Conservation (phyloP, 2,888 invertebrate species). For the Thecocarcelia acutangulata region DNA sequence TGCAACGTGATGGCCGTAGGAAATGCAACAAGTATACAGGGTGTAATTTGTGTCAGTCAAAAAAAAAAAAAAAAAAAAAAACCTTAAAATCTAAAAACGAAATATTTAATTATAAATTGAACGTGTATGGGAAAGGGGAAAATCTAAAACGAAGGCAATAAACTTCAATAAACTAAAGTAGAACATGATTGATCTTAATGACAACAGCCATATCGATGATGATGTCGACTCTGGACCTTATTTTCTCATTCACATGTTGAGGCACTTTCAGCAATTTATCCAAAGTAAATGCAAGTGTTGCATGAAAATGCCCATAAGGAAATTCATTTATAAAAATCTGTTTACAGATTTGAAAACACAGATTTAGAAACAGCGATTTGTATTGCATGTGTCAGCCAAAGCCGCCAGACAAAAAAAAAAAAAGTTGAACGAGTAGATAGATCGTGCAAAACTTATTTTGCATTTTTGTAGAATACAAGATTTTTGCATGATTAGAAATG, state of each 20-base stretch:
- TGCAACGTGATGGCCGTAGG: conserved; percentile 60
- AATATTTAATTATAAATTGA: conserved; percentile 32
- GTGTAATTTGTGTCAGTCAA: conserved; percentile 48
- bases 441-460: conserved; percentile 43
- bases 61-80: background rate
- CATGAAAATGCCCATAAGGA: conserved; percentile 55
- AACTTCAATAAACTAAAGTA: conserved; percentile 23
- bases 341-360: conserved; percentile 21
- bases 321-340: conserved; percentile 33
- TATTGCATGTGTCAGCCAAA: conserved; percentile 49
- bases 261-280: conserved; percentile 1
- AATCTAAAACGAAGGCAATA: conserved; percentile 13
- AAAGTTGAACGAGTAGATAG: background rate
- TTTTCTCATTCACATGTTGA: conserved; percentile 3
- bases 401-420: background rate
- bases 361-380: conserved; percentile 25
- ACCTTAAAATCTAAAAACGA: conserved; percentile 14
- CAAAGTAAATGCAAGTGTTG: conserved; percentile 62
- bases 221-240: conserved; percentile 12
- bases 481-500: conserved; percentile 55
- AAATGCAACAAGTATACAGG: conserved; percentile 48
- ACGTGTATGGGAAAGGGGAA: conserved; percentile 5
- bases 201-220: background rate
- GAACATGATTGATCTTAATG: conserved; percentile 57
- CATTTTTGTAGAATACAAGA: conserved; percentile 42